These are phyloP conservation scores for Carpatolechia fugitivella DNA, from an alignment of 2,888 invertebrate species.

Conservation along the genomic window DNA sequence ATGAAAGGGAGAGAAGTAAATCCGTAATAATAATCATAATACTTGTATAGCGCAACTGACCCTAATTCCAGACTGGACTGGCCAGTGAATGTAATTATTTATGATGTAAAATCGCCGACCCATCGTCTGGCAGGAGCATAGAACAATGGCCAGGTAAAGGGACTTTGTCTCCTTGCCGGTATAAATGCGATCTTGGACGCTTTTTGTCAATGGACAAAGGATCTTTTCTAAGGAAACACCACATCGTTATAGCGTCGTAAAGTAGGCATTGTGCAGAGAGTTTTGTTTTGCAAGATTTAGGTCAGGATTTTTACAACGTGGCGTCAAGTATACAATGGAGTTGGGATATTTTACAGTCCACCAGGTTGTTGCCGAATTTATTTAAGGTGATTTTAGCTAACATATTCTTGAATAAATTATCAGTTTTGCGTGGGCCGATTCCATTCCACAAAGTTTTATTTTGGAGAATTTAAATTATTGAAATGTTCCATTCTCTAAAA, in stretches of 20 bases:
- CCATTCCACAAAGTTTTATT: no score
- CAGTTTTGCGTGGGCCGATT: no score
- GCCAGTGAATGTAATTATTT: constrained; percentile 74
- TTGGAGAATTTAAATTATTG: no score
- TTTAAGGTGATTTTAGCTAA: background rate
- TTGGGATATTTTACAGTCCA: constrained; percentile 53
- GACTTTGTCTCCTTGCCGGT: constrained; percentile 67
- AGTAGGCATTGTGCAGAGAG: constrained; percentile 71
- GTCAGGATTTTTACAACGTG: constrained; percentile 75
- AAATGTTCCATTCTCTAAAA: no score
- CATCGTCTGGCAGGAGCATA: constrained; percentile 68
- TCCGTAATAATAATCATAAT: constrained; percentile 66
- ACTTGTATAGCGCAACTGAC: constrained; percentile 55
- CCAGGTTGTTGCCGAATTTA: constrained; percentile 30
- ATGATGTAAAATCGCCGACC: constrained; percentile 68
- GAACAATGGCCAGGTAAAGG: constrained; percentile 74
- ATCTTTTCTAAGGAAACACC: constrained; percentile 76
- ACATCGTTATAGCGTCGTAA: constrained; percentile 77
- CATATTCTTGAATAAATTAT: background rate
- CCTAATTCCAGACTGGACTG: constrained; percentile 52
- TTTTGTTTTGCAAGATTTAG: constrained; percentile 76
- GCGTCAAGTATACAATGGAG: constrained; percentile 64
- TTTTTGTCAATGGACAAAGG: constrained; percentile 77
- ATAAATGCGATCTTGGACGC: constrained; percentile 70
- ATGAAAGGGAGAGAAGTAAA: constrained; percentile 76